Evolutionary conservation across 2,113 vertebrate species (phyloP).

Genomic region (Labrus mixtus): DNA sequence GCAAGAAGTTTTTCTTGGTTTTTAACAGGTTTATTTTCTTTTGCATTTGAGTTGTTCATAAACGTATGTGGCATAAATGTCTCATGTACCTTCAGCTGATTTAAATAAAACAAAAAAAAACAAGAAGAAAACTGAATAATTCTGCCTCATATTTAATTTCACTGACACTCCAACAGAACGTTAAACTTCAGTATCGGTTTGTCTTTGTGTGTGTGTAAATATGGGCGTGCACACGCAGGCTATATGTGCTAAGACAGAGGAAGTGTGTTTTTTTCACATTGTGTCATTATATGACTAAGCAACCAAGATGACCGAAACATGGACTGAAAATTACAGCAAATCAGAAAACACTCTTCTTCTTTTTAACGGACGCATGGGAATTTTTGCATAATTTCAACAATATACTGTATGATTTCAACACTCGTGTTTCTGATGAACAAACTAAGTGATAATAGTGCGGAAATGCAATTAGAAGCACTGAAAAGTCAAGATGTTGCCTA

Average conservation of each 20-base stretch:
- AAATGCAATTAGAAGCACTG: not conserved
- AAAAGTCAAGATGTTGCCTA: not conserved
- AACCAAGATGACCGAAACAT: slow-evolving; percentile 12
- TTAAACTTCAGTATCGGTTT: not conserved
- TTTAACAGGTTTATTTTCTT: not conserved
- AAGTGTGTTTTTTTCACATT: slow-evolving; percentile 48
- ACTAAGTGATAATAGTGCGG: not conserved
- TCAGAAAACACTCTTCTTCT: not conserved
- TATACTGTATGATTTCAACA: not conserved
- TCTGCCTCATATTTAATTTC: not conserved
- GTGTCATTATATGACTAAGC: slow-evolving; percentile 25
- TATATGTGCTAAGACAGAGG: slow-evolving; percentile 28
- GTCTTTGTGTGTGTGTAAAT: not conserved
- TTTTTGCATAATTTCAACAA: not conserved
- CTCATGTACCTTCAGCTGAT: not conserved
- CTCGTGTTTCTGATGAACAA: not conserved
- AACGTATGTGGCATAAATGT: not conserved
- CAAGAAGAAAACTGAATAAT: too few relatives aligned
- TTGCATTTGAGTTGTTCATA: not conserved
- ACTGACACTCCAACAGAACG: not conserved
- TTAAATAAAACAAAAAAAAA: not conserved
- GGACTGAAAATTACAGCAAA: slow-evolving; percentile 21
- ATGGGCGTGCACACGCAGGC: not conserved
- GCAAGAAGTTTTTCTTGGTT: not conserved
- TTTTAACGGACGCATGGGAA: not conserved